phyloP scores from a whole-genome alignment of 2,888 invertebrate species.

The Acrobasis suavella region DNA sequence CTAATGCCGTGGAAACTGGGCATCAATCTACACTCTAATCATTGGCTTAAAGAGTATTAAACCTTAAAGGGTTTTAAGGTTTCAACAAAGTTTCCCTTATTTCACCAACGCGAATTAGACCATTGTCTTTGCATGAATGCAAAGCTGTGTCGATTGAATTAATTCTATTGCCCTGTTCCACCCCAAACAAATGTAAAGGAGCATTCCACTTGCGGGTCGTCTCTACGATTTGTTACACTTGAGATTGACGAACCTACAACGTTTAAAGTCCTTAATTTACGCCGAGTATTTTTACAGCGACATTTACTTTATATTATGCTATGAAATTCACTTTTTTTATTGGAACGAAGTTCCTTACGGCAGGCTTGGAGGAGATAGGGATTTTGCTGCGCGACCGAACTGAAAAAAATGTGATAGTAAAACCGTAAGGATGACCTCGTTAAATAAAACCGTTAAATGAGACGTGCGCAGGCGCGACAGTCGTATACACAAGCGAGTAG shows the following conservation, averaged over 20 bases:
- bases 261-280: constrained; percentile 22
- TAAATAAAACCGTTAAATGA: no score
- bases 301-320: neutral
- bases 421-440: no score
- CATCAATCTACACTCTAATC: constrained; percentile 13
- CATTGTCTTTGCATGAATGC: constrained; percentile 71
- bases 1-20: neutral
- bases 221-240: constrained; percentile 42
- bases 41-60: constrained; percentile 50
- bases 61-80: constrained; percentile 63
- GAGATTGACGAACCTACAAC: constrained; percentile 28
- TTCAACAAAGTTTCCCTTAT: constrained; percentile 67
- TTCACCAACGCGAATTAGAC: constrained; percentile 63
- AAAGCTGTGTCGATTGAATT: constrained; percentile 77
- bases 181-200: constrained; percentile 69
- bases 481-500: no score
- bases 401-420: no score
- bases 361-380: no score
- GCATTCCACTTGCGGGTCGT: constrained; percentile 57
- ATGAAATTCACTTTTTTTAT: no score
- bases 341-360: no score
- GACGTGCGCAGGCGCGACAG: no score
- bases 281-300: constrained; percentile 10
- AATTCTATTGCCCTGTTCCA: constrained; percentile 76
- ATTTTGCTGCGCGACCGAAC: no score